A percentile compares a stretch with the other conserved stretches of the same genome.
These are phyloP conservation scores for Phaethornis superciliosus DNA, from an alignment of 2,113 vertebrate species.

Conservation along the genomic window DNA sequence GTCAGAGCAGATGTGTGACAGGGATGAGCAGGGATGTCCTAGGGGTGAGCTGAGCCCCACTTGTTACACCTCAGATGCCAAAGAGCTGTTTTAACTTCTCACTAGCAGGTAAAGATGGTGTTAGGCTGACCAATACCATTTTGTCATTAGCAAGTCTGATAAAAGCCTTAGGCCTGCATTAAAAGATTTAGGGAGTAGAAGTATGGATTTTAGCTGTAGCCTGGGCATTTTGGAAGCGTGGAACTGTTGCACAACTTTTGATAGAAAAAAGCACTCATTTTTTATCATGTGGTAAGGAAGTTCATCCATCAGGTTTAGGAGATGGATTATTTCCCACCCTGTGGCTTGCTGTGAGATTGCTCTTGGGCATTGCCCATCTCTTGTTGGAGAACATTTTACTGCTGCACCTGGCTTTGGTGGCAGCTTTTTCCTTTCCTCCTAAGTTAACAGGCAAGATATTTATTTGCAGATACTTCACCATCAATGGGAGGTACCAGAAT, in stretches of 20 bases:
- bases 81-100: background rate
- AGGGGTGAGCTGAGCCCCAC: background rate
- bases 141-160: background rate
- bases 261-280: background rate
- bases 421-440: background rate
- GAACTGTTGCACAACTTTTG: background rate
- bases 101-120: accelerated
- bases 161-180: background rate
- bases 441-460: background rate
- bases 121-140: accelerated
- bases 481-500: background rate
- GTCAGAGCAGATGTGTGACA: background rate
- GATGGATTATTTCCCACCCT: background rate
- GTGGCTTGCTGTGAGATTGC: background rate
- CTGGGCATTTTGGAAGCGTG: accelerated
- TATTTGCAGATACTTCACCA: background rate
- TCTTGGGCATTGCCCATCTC: background rate
- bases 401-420: background rate
- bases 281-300: background rate
- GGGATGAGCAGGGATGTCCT: background rate
- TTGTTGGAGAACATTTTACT: background rate
- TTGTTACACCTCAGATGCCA: accelerated
- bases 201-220: too few relatives aligned
- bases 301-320: background rate
- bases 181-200: background rate